Base-by-base conservation (phyloP, 2,113 vertebrate species). In the Paralichthys olivaceus region DNA sequence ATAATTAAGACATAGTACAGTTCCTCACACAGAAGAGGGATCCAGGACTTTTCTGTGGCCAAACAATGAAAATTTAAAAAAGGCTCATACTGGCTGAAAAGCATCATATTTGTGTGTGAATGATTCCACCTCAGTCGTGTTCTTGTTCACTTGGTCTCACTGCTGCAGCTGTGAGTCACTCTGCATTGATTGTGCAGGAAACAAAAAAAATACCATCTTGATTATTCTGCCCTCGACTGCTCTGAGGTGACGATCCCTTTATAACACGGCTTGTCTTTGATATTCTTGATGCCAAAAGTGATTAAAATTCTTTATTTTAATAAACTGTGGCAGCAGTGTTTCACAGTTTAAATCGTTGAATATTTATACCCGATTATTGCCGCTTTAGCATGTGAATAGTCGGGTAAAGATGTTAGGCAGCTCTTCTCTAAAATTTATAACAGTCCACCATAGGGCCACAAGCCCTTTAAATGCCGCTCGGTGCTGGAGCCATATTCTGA, bases 1-100 rank as follows among this genome's bases (percentile, higher is more conserved):
- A 69, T 93, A 94, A 95, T 94, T 94, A 94, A 94, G 93, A 94
- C 88, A 85, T 81, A 94, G 90, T 67, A 83, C 81, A 86, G 84
- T 83, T 87, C 78, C 72, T 86, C 80, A 64, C 45, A 69, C 78
- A 76, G 59, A 73, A 84, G 63, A 75, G 83, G 75, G 81, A 86
- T 77, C 20, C 59, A 84, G 88, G 75, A 73, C 80, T 79, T 83
- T 84, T 83, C 64, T 79, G 69, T 14, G 28, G 54, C 28, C 59
- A 79, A 87, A 84, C 84, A 82, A 79, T 60, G 56, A 84, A 77
- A 74, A 84, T 72, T 26, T 73, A 75, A 55, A 45, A 45, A 67
- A 81, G 54, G 57, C 26, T 20, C 26, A 17, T 51, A 8, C 25
- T 7, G 17, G 14, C 20, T 57, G 23, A 67, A 43, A 70, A 75